Base-by-base conservation (phyloP, 2,113 vertebrate species). In the Ramphastos sulfuratus region DNA sequence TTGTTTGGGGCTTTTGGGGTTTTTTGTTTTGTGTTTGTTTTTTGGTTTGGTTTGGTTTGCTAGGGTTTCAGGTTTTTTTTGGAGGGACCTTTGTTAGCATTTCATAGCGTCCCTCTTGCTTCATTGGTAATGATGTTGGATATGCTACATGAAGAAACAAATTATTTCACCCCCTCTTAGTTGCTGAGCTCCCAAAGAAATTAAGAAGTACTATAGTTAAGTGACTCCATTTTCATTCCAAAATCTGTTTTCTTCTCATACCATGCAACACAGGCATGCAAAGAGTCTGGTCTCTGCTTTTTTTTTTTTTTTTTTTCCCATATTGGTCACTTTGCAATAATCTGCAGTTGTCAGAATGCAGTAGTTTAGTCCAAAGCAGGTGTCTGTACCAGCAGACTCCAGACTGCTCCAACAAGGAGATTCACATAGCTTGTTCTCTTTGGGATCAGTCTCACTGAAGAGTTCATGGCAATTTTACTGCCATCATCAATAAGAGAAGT, bases 391-490 rank as follows among this genome's bases (percentile, higher is more conserved):
- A 7, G 4, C 66, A 60, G 78, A 37, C 69, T 80, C 67, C 72
- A 82, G 65, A 35, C 72, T 96, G 75, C 24, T 91, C 54, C 73
- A 46, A 21, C 67, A 85, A 71, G 72, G 87, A 92, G 75, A 73
- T 3, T 4, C 1, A 1, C 20, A 35, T 71, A 78, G 35, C 58
- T 92, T 85, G 56, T 95, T 94, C 58, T 85, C 93, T 87, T 89
- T 95, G 87, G 92, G 83, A 93, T 82, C 81, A 94, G 69, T 89
- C 76, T 78, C 12, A 0, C 81, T 83, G 94, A 91, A 95, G 93
- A 95, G 50, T 67, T 90, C 80, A 46, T 88, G 87, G 87, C 92
- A 96, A 69, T 88, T 96, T 96, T 77, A 66, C 89, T 94, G 76
- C 87, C 21, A 1, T 89, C 66, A 91, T 95, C 89, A 94, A 80